These are phyloP conservation scores for Margarornis squamiger DNA, from an alignment of 2,797 vertebrate species.

Conservation along the genomic window DNA sequence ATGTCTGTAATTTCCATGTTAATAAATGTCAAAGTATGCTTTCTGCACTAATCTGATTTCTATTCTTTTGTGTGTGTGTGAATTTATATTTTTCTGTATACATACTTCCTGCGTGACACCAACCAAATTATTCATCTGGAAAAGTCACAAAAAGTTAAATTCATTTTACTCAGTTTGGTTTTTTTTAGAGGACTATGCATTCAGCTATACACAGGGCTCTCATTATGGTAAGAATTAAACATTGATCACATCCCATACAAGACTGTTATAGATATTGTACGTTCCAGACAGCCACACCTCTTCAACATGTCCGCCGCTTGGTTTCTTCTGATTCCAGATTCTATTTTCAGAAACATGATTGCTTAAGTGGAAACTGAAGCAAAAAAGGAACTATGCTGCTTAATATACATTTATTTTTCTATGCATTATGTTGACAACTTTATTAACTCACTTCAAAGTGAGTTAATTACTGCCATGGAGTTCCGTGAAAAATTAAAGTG, in stretches of 20 bases:
- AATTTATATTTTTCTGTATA: background rate
- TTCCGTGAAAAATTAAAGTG: background rate
- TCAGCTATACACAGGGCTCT: background rate
- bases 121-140: background rate
- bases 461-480: background rate
- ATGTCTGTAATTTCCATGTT: conserved; percentile 11
- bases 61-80: background rate
- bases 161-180: background rate
- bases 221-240: background rate
- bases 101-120: background rate
- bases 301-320: background rate
- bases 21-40: conserved; percentile 28
- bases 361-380: background rate
- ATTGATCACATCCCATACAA: background rate
- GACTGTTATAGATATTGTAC: background rate
- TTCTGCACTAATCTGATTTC: background rate
- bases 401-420: background rate
- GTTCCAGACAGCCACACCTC: background rate
- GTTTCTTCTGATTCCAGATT: background rate
- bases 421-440: background rate
- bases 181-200: background rate
- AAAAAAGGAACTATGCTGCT: background rate
- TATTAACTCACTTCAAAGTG: background rate
- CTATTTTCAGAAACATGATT: background rate
- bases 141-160: background rate